These are phyloP conservation scores for Drosophila falleni DNA, from an alignment of 2,888 invertebrate genomes.

Conservation along the genomic window DNA sequence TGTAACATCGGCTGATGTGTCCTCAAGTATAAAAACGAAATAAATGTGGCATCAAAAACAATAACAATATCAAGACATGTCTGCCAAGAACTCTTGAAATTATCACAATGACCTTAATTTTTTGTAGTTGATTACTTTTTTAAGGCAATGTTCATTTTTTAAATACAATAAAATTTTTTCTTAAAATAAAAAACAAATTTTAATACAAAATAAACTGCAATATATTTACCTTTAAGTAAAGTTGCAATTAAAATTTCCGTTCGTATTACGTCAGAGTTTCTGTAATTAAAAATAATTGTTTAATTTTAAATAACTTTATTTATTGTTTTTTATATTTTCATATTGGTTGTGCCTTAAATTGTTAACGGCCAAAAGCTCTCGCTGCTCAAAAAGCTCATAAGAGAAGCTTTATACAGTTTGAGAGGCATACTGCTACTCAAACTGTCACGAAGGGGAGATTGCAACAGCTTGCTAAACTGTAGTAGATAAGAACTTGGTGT, in stretches of 20 bases:
- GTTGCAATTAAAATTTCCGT: background rate
- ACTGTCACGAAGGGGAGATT: conserved; percentile 9
- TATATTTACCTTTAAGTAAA: conserved; percentile 17
- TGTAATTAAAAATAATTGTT: conserved; percentile 17
- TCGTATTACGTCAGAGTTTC: background rate
- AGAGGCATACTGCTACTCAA: background rate
- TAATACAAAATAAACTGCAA: background rate
- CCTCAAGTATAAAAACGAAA: conserved; percentile 13
- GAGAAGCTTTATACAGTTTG: conserved; percentile 38
- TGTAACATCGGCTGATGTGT: conserved; percentile 17
- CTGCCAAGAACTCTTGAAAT: conserved; percentile 5
- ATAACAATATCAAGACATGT: background rate
- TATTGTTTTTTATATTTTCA: background rate
- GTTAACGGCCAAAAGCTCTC: conserved; percentile 27
- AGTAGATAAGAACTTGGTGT: background rate
- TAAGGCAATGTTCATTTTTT: background rate
- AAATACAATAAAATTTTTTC: too few relatives aligned
- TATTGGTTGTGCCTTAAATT: conserved; percentile 7
- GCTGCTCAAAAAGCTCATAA: conserved; percentile 31
- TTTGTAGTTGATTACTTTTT: background rate
- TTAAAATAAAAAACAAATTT: background rate
- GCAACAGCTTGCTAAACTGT: conserved; percentile 20
- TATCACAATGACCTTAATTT: conserved; percentile 5
- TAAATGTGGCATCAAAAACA: conserved; percentile 5
- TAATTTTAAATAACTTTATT: background rate